A percentile compares a stretch with the other conserved stretches of the same genome.
These are phyloP conservation scores for Microplitis demolitor DNA, from an alignment of 1,140 invertebrate genomes.

Conservation along the genomic window DNA sequence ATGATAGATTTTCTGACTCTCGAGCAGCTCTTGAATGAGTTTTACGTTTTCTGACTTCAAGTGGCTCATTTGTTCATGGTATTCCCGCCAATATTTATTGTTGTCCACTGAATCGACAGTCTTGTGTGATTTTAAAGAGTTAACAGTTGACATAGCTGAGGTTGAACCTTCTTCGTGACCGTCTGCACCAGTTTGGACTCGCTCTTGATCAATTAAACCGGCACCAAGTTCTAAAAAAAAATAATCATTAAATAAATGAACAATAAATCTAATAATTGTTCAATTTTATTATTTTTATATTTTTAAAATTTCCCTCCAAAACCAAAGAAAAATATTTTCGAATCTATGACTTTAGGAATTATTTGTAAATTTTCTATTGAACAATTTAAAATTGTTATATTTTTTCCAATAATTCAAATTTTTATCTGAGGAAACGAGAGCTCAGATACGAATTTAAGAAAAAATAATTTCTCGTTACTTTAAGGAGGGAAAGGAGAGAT, in stretches of 20 bases:
- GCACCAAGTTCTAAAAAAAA: slow-evolving; percentile 73
- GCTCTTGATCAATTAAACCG: slow-evolving; percentile 75
- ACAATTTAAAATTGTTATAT: too few relatives aligned
- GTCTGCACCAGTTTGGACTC: slow-evolving; percentile 57
- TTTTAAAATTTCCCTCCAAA: too few relatives aligned
- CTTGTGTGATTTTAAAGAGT: slow-evolving; percentile 69
- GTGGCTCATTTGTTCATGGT: slow-evolving; percentile 61
- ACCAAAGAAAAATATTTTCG: too few relatives aligned
- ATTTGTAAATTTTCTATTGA: too few relatives aligned
- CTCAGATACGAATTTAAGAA: too few relatives aligned
- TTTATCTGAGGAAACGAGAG: too few relatives aligned
- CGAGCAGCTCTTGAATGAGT: slow-evolving; percentile 68
- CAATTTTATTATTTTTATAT: too few relatives aligned
- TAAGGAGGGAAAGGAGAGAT: too few relatives aligned
- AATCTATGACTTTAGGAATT: too few relatives aligned
- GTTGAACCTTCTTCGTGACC: slow-evolving; percentile 66
- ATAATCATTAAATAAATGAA: slow-evolving; percentile 48
- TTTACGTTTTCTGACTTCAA: slow-evolving; percentile 64
- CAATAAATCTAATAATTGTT: too few relatives aligned
- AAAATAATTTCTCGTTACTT: too few relatives aligned
- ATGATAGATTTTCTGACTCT: slow-evolving; percentile 75
- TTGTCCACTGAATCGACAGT: slow-evolving; percentile 57
- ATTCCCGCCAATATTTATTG: slow-evolving; percentile 59
- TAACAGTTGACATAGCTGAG: slow-evolving; percentile 72
- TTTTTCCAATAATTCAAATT: too few relatives aligned